A percentile compares a stretch with the other conserved stretches of the same genome.
phyloP scores from a whole-genome alignment of 2,797 vertebrate species.

The Telmatherina bonti region DNA sequence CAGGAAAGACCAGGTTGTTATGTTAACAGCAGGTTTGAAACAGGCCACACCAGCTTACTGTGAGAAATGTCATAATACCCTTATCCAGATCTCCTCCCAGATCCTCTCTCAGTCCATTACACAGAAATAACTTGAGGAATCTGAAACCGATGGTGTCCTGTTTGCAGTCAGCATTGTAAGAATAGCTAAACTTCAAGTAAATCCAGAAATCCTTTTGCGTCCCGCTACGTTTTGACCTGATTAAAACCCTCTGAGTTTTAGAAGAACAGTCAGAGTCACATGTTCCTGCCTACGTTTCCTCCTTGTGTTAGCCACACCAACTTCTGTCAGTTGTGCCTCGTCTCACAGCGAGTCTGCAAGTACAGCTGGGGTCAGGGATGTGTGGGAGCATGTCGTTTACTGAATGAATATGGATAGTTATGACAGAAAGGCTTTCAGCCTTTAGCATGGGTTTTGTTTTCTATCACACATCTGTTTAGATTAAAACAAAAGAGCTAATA shows the following conservation, averaged over 20 bases:
- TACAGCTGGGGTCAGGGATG: constrained; percentile 24
- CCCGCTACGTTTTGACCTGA: constrained; percentile 26
- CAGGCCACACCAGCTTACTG: constrained; percentile 13
- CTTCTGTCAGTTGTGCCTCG: constrained; percentile 42
- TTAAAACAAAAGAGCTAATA: constrained; percentile 6
- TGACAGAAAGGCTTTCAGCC: neutral
- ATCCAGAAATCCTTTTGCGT: constrained; percentile 48
- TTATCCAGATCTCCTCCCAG: constrained; percentile 22
- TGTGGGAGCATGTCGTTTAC: constrained; percentile 25
- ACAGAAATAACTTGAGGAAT: constrained; percentile 3
- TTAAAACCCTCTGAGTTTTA: constrained; percentile 51
- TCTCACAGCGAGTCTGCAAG: constrained; percentile 36
- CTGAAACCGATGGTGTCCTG: neutral
- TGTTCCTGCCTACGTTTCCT: constrained; percentile 68
- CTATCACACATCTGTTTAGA: neutral
- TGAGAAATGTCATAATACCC: constrained; percentile 30
- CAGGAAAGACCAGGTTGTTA: constrained; percentile 62
- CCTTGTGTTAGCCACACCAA: constrained; percentile 53
- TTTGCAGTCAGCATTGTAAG: constrained; percentile 4
- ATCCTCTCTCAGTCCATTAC: constrained; percentile 5
- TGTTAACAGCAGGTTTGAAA: constrained; percentile 24
- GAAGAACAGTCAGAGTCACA: constrained; percentile 69
- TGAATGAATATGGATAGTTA: constrained; percentile 3
- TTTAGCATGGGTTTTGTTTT: constrained; percentile 11
- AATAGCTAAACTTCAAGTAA: constrained; percentile 28